Conservation (phyloP, 2,888 invertebrate genomes). For the Perithous albicinctus region DNA sequence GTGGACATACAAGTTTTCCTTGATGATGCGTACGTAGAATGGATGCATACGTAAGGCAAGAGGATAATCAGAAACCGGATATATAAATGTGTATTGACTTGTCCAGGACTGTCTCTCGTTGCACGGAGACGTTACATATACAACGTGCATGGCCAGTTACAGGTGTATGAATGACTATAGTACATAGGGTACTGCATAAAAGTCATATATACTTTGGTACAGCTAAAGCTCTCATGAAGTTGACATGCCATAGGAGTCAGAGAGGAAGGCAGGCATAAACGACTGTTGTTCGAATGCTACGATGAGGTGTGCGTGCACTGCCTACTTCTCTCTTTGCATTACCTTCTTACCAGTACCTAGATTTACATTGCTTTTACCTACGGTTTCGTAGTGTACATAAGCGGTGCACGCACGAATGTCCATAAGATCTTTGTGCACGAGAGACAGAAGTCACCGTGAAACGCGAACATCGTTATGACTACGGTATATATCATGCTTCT, state of each 20-base stretch:
- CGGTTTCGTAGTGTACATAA: not conserved
- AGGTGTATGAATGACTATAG: not conserved
- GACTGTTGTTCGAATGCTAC: not conserved
- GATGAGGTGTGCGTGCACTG: constrained; percentile 2
- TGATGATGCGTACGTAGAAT: not conserved
- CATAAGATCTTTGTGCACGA: constrained; percentile 22
- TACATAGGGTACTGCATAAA: not conserved
- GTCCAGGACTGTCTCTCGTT: constrained; percentile 17
- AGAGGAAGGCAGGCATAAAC: not conserved
- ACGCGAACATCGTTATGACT: constrained; percentile 30
- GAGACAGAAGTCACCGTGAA: constrained; percentile 6
- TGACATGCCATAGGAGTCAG: not conserved
- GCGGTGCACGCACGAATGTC: constrained; percentile 27
- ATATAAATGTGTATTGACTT: constrained; percentile 13
- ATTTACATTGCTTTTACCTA: constrained; percentile 5
- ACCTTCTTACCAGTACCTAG: constrained; percentile 1
- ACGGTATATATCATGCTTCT: not conserved
- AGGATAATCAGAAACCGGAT: constrained; percentile 31
- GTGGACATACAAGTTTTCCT: not conserved
- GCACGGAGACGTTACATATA: not conserved
- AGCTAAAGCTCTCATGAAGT: not conserved
- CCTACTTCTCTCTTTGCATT: constrained; percentile 6
- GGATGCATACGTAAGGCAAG: not conserved
- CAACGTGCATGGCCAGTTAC: not conserved
- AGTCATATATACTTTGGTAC: not conserved